Conservation (phyloP, 2,113 vertebrate species). For the Equus quagga region DNA sequence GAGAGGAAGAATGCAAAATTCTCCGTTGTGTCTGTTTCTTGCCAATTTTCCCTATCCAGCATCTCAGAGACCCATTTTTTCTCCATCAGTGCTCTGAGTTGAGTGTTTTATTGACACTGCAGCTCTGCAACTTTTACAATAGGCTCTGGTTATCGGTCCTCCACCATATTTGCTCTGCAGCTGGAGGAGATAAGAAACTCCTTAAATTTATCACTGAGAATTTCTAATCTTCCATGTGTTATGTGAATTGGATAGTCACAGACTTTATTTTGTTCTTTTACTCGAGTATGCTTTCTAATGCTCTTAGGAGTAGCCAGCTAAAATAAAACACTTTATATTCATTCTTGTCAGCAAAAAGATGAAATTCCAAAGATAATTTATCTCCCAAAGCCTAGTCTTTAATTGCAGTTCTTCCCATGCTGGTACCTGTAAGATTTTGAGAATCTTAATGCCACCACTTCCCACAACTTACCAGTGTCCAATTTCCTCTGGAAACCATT, state of each 20-base stretch:
- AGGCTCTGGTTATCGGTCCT: background rate
- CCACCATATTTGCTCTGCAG: background rate
- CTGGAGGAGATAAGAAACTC: background rate
- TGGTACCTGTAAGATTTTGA: background rate
- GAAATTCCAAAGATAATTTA: background rate
- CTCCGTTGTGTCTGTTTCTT: background rate
- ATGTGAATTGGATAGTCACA: background rate
- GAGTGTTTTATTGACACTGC: background rate
- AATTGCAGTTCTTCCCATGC: background rate
- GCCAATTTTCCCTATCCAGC: fast-evolving
- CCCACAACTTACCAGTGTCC: background rate
- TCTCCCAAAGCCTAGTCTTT: background rate
- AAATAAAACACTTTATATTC: background rate
- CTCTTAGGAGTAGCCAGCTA: background rate
- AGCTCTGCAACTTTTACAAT: background rate
- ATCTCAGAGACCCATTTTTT: background rate
- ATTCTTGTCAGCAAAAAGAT: background rate
- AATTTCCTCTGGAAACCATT: background rate
- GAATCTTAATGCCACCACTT: background rate
- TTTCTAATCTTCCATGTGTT: background rate
- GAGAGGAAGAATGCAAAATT: background rate
- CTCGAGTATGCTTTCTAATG: background rate
- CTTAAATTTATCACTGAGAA: background rate
- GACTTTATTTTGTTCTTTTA: background rate
- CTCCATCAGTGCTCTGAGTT: background rate